Evolutionary conservation across 2,888 invertebrate genomes (phyloP).

Genomic region (Heliconius ethilla): DNA sequence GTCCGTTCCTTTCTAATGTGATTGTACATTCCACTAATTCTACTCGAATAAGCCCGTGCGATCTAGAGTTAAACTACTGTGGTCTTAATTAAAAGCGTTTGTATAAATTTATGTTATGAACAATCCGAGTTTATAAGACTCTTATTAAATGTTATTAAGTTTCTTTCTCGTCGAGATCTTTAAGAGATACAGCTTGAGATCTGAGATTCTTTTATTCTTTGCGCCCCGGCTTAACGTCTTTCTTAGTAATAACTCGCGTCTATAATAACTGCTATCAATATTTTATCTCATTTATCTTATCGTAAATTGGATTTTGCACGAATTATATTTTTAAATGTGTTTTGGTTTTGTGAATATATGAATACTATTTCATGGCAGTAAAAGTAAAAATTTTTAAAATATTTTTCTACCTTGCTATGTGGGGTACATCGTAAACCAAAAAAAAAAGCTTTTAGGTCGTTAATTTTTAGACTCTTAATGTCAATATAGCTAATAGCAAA

Average conservation of each 20-base stretch:
- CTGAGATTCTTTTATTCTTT: slow-evolving; percentile 36
- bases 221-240: slow-evolving; percentile 37
- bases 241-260: slow-evolving; percentile 30
- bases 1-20: slow-evolving; percentile 37
- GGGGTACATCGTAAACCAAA: no score
- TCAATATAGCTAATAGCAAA: not conserved
- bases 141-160: slow-evolving; percentile 38
- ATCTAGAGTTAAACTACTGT: slow-evolving; percentile 24
- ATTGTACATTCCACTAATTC: slow-evolving; percentile 31
- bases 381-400: not conserved
- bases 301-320: slow-evolving; percentile 29
- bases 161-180: slow-evolving; percentile 33
- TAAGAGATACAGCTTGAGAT: slow-evolving; percentile 32
- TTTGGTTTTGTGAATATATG: not conserved
- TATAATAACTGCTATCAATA: slow-evolving; percentile 38
- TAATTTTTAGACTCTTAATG: no score
- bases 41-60: slow-evolving; percentile 17
- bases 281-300: slow-evolving; percentile 30
- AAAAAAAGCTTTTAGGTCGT: no score
- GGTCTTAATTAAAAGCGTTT: slow-evolving; percentile 35
- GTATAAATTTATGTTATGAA: slow-evolving; percentile 31
- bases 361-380: no score
- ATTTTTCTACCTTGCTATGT: not conserved
- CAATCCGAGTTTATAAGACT: slow-evolving; percentile 23
- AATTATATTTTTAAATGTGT: not conserved